Percentiles rank a stretch among this genome's conserved stretches.
These are phyloP conservation scores for Pristionchus arcanus DNA, from an alignment of 2,888 invertebrate species.

Conservation along the genomic window DNA sequence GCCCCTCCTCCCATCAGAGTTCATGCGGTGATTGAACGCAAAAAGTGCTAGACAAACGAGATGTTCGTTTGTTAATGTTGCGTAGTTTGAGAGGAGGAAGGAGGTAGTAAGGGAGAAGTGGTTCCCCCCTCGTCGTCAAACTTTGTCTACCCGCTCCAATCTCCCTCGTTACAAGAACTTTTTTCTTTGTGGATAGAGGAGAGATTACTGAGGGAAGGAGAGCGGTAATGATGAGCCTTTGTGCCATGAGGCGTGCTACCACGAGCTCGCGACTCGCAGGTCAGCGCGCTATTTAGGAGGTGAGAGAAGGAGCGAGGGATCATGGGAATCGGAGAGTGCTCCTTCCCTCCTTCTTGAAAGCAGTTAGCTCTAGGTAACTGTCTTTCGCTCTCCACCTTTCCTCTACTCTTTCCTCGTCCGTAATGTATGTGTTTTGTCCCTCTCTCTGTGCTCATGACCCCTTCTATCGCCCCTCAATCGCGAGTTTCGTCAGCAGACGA, in stretches of 20 bases:
- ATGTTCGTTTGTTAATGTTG: not conserved
- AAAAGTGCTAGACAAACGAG: not conserved
- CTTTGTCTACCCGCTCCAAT: conserved; percentile 5
- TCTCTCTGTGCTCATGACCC: not conserved
- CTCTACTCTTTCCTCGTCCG: not conserved
- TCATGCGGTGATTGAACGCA: not conserved
- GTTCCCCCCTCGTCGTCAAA: not conserved
- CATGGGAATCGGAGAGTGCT: not conserved
- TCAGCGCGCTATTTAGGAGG: not conserved
- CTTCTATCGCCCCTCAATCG: not conserved
- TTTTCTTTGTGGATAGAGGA: conserved; percentile 1
- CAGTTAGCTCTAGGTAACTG: conserved; percentile 22
- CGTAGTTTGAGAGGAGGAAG: not conserved
- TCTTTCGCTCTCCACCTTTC: not conserved
- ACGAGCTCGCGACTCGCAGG: not conserved
- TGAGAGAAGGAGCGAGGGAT: not conserved
- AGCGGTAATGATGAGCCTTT: conserved; percentile 28
- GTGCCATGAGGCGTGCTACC: not conserved
- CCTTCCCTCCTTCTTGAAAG: not conserved
- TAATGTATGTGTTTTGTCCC: not conserved
- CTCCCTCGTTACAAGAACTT: conserved; percentile 7
- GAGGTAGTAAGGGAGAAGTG: not conserved
- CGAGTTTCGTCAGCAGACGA: conserved; percentile 36
- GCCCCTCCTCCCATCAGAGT: not conserved
- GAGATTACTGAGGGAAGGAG: not conserved